phyloP scores from a whole-genome alignment of 2,797 vertebrate species.

The Astyanax mexicanus region DNA sequence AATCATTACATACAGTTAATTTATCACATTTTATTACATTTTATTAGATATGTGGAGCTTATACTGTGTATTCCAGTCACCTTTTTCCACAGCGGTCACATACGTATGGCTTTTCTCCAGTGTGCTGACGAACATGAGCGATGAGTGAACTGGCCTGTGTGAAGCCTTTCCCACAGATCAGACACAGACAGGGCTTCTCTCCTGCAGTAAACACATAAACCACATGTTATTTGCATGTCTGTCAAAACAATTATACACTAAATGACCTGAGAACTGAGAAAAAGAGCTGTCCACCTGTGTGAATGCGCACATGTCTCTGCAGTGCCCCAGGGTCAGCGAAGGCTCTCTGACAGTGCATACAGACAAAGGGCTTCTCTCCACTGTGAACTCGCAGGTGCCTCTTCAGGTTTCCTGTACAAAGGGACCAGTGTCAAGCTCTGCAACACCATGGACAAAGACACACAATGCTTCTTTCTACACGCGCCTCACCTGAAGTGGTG shows the following conservation, averaged over 20 bases:
- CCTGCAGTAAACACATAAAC: constrained; percentile 73
- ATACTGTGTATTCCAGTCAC: constrained; percentile 65
- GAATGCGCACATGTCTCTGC: constrained; percentile 96
- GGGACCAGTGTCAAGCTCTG: not conserved
- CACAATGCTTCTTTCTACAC: not conserved
- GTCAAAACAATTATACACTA: not conserved
- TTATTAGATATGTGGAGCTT: too few relatives aligned
- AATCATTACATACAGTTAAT: too few relatives aligned
- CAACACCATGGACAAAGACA: not conserved
- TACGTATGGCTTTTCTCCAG: constrained; percentile 97
- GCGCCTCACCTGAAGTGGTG: constrained; percentile 91
- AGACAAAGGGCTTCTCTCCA: constrained; percentile 95
- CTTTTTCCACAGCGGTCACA: constrained; percentile 98
- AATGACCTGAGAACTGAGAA: not conserved
- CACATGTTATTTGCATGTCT: not conserved
- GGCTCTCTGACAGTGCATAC: constrained; percentile 93
- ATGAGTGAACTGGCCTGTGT: constrained; percentile 98
- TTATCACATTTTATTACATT: too few relatives aligned
- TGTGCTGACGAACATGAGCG: constrained; percentile 97
- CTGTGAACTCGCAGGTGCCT: constrained; percentile 96
- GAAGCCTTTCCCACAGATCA: constrained; percentile 95
- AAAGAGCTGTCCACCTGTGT: constrained; percentile 84
- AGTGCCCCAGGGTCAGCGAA: constrained; percentile 95
- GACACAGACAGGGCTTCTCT: constrained; percentile 95
- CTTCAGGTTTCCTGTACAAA: constrained; percentile 90